Evolutionary conservation across 2,113 vertebrate species (phyloP).

Genomic region (Mus spicilegus): DNA sequence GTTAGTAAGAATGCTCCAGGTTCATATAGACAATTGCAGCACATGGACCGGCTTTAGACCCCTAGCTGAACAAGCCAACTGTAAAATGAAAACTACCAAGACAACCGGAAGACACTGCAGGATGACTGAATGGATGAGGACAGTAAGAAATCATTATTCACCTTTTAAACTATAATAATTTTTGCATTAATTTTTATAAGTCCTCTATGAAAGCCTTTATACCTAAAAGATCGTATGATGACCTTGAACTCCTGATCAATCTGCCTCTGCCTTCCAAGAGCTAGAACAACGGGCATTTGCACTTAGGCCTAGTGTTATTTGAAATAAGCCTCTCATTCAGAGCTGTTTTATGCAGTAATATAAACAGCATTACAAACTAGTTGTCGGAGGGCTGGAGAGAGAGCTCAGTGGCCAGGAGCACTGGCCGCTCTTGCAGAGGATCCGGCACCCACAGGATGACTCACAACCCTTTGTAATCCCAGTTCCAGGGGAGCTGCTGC

Average conservation of each 20-base stretch:
- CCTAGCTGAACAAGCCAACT: too few relatives aligned
- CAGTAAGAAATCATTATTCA: too few relatives aligned
- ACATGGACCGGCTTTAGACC: too few relatives aligned
- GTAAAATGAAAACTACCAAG: too few relatives aligned
- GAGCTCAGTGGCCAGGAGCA: background rate
- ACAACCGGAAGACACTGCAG: too few relatives aligned
- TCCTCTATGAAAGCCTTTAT: background rate
- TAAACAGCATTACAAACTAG: slow-evolving; percentile 21
- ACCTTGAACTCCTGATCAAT: background rate
- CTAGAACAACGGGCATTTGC: background rate
- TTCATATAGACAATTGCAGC: too few relatives aligned
- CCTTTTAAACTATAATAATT: too few relatives aligned
- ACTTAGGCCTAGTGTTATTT: background rate
- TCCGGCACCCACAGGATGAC: background rate
- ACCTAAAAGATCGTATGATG: background rate
- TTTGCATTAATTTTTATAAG: too few relatives aligned
- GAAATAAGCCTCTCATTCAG: background rate
- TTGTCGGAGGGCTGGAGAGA: background rate
- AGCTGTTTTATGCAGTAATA: slow-evolving; percentile 41
- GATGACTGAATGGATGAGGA: too few relatives aligned
- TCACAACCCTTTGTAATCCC: too few relatives aligned
- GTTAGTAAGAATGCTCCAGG: too few relatives aligned
- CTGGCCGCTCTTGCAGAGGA: background rate
- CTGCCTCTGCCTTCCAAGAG: background rate
- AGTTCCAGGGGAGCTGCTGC: background rate